These are phyloP conservation scores for Cheiracanthium punctorium DNA, from an alignment of 2,888 invertebrate genomes.

Conservation along the genomic window DNA sequence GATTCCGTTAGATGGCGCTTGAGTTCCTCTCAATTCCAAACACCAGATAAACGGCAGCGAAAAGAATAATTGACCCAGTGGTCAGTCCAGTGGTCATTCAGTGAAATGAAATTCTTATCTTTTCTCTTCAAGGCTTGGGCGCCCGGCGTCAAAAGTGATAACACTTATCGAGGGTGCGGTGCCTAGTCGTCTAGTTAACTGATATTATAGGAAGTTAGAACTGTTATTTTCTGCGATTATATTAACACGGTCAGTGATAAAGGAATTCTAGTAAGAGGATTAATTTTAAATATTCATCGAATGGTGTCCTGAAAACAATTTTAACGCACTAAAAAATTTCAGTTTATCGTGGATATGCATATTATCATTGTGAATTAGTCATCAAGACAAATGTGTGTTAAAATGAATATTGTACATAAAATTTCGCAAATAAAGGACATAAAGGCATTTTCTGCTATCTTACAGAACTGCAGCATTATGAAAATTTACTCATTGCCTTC, in stretches of 20 bases:
- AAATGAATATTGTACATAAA: no score
- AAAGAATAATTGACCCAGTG: conserved; percentile 52
- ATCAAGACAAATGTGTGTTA: no score
- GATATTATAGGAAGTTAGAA: not conserved
- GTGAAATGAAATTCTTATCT: conserved; percentile 60
- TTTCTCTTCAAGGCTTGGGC: conserved; percentile 30
- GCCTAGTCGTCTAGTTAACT: conserved; percentile 16
- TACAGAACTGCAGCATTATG: no score
- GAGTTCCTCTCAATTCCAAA: conserved; percentile 19
- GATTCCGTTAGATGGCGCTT: conserved; percentile 24
- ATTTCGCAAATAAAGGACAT: no score
- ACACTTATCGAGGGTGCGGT: conserved; percentile 44
- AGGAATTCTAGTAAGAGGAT: not conserved
- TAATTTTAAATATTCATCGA: not conserved
- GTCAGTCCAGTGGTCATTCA: conserved; percentile 42
- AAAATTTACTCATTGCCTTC: no score
- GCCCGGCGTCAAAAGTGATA: conserved; percentile 31
- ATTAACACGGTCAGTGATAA: not conserved
- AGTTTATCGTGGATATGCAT: no score
- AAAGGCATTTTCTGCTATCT: no score
- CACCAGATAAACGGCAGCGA: conserved; percentile 24
- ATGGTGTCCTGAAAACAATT: no score
- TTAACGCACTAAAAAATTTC: no score
- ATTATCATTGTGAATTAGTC: no score
- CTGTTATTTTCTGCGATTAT: not conserved